A percentile compares a stretch with the other conserved stretches of the same genome.
phyloP scores from a whole-genome alignment of 2,113 vertebrate genomes.

The Lampris megalopsis region DNA sequence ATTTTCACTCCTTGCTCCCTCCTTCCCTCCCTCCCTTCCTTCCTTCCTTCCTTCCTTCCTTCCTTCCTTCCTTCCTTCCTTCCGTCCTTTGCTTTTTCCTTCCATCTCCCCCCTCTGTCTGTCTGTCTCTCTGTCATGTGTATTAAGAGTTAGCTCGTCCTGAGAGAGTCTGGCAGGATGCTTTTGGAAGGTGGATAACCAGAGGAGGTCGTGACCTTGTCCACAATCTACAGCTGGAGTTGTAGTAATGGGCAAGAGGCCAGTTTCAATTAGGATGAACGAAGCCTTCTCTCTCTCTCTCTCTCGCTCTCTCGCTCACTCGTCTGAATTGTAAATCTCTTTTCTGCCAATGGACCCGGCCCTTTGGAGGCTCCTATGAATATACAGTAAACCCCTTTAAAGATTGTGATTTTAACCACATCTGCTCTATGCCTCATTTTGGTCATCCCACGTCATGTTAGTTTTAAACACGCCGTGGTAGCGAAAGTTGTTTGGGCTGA shows the following conservation, averaged over 20 bases:
- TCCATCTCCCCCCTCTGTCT: too few relatives aligned
- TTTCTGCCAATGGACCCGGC: constrained; percentile 8
- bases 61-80: too few relatives aligned
- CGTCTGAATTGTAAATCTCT: background rate
- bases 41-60: too few relatives aligned
- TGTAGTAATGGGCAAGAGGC: background rate
- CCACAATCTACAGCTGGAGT: background rate
- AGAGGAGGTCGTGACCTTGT: constrained; percentile 13
- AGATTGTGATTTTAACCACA: constrained; percentile 2
- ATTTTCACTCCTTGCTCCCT: too few relatives aligned
- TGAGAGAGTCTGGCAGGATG: constrained; percentile 15
- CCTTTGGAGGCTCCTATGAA: background rate
- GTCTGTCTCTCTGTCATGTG: constrained; percentile 14
- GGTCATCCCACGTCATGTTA: constrained; percentile 4
- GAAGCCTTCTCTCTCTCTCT: too few relatives aligned
- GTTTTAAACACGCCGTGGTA: constrained; percentile 15
- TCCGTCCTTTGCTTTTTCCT: too few relatives aligned
- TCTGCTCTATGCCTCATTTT: background rate
- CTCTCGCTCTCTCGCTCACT: background rate
- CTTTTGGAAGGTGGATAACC: constrained; percentile 35
- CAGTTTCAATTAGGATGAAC: constrained; percentile 22
- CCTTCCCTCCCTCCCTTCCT: too few relatives aligned
- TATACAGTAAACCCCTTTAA: constrained; percentile 13
- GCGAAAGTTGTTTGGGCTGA: background rate
- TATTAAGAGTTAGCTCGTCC: constrained; percentile 17